Conservation (phyloP, 1,140 invertebrate species). For the Brachionus manjavacas region DNA sequence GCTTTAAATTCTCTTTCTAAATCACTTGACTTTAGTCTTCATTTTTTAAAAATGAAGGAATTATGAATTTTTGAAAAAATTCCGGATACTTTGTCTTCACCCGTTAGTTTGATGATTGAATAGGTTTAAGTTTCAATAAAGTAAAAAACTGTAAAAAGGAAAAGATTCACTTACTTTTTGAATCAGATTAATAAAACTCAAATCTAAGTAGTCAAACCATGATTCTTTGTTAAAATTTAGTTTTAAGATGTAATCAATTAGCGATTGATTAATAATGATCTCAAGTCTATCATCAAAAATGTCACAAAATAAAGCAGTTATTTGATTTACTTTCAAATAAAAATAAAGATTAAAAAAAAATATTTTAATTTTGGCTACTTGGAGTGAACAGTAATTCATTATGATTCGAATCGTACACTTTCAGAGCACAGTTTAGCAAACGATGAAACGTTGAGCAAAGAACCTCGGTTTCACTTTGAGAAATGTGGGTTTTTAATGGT, state of each 20-base stretch:
- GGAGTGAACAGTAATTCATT: conserved; percentile 16
- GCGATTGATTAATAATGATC: background rate
- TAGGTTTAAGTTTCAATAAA: too few species aligned
- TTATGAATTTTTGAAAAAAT: too few species aligned
- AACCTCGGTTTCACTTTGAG: background rate
- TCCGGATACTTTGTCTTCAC: too few species aligned
- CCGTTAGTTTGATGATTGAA: too few species aligned
- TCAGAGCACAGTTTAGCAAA: background rate
- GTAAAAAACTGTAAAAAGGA: too few species aligned
- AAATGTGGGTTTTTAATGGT: background rate
- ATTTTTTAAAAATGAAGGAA: too few species aligned
- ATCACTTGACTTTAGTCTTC: too few species aligned
- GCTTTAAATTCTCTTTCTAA: too few species aligned
- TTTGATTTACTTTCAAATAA: background rate
- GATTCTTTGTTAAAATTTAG: background rate
- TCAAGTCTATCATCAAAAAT: background rate
- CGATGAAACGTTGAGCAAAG: background rate
- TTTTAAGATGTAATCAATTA: conserved; percentile 13
- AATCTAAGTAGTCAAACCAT: background rate
- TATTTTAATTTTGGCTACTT: background rate
- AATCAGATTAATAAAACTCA: background rate
- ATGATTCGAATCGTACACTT: conserved; percentile 2
- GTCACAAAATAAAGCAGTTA: background rate
- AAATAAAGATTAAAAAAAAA: background rate
- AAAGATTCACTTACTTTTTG: background rate